Conservation (phyloP, 2,888 invertebrate genomes). For the Nomada fabriciana region DNA sequence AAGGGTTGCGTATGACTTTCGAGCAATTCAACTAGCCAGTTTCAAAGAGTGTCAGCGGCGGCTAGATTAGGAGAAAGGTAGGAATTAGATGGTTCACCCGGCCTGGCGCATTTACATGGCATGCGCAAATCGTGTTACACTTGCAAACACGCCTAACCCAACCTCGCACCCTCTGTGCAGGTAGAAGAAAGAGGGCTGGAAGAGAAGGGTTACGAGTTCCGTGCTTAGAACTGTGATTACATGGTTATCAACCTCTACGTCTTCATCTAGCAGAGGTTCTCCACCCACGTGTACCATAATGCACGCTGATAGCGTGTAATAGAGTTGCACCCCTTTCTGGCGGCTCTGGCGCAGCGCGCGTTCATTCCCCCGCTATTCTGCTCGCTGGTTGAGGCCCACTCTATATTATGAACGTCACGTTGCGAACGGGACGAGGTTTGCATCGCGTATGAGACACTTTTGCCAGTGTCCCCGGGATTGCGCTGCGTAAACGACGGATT, state of each 20-base stretch:
- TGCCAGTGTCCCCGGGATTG: background rate
- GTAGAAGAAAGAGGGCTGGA: slow-evolving; percentile 23
- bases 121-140: slow-evolving; percentile 55
- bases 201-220: slow-evolving; percentile 43
- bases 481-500: background rate
- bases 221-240: slow-evolving; percentile 67
- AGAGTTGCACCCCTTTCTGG: slow-evolving; percentile 66
- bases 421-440: slow-evolving; percentile 41
- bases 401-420: slow-evolving; percentile 51
- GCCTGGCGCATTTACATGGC: slow-evolving; percentile 50
- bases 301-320: slow-evolving; percentile 64
- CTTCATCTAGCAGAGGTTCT: slow-evolving; percentile 66
- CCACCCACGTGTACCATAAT: slow-evolving; percentile 61
- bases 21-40: slow-evolving; percentile 48
- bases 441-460: slow-evolving; percentile 45
- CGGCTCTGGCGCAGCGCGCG: background rate
- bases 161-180: background rate
- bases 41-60: slow-evolving; percentile 49
- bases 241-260: slow-evolving; percentile 64
- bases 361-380: background rate
- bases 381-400: background rate
- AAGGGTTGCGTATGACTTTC: slow-evolving; percentile 38
- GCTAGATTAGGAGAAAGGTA: slow-evolving; percentile 53
- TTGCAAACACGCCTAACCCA: slow-evolving; percentile 28
- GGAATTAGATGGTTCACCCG: slow-evolving; percentile 36